A percentile compares a stretch with the other conserved stretches of the same genome.
Evolutionary conservation across 2,888 invertebrate genomes (phyloP).

Genomic region (Embidobia sp.): DNA sequence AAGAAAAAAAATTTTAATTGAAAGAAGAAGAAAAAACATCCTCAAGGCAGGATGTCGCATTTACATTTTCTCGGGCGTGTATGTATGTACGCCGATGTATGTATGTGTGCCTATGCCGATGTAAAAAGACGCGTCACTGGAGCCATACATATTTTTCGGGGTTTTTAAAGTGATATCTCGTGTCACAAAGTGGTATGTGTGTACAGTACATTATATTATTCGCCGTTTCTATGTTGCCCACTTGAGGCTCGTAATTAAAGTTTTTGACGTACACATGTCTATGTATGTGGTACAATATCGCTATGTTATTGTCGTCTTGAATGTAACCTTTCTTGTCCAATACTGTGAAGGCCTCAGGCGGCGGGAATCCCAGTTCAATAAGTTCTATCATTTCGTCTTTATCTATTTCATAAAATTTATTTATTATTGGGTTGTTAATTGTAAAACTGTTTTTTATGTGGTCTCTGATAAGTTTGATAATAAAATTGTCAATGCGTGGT

Average conservation of each 20-base stretch:
- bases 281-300: slow-evolving; percentile 14
- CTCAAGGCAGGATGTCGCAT: too few relatives aligned
- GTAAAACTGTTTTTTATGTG: slow-evolving; percentile 2
- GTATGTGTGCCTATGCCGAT: too few relatives aligned
- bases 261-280: slow-evolving; percentile 13
- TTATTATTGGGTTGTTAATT: not conserved
- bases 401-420: not conserved
- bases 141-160: too few relatives aligned
- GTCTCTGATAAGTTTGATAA: slow-evolving; percentile 37
- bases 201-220: too few relatives aligned
- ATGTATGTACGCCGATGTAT: too few relatives aligned
- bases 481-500: slow-evolving; percentile 47
- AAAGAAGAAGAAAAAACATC: too few relatives aligned
- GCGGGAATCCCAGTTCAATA: slow-evolving; percentile 1
- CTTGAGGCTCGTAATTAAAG: not conserved
- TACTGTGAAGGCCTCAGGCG: slow-evolving; percentile 3
- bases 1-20: too few relatives aligned
- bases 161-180: too few relatives aligned
- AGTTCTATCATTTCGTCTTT: not conserved
- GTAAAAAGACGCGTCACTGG: too few relatives aligned
- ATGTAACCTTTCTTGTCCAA: slow-evolving; percentile 9
- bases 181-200: too few relatives aligned
- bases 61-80: too few relatives aligned
- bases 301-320: slow-evolving; percentile 18
- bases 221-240: not conserved